A percentile compares a stretch with the other conserved stretches of the same genome.
Evolutionary conservation across 2,888 invertebrate species (phyloP).

Genomic region (Frankliniella intonsa): DNA sequence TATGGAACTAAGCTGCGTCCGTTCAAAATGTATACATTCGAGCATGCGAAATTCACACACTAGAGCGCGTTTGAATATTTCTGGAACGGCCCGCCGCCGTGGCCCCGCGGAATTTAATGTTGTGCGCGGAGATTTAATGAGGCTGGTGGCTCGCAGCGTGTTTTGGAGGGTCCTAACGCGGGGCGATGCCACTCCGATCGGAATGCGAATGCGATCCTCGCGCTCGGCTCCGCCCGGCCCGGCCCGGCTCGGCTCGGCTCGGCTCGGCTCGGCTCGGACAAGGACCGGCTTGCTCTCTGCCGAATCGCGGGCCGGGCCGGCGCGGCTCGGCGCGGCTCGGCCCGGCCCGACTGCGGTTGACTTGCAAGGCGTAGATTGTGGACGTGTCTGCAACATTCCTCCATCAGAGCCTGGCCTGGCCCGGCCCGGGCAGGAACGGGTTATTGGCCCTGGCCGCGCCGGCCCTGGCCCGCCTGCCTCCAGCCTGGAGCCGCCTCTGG

Average conservation of each 20-base stretch:
- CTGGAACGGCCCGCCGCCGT: too few relatives aligned
- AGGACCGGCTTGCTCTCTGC: not conserved
- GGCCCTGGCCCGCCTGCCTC: not conserved
- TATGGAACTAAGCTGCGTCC: too few relatives aligned
- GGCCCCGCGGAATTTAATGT: too few relatives aligned
- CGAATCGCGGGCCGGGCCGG: not conserved
- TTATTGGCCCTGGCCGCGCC: not conserved
- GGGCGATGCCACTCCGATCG: not conserved
- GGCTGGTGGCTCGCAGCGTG: too few relatives aligned
- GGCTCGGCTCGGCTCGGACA: not conserved
- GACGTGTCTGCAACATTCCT: conserved; percentile 21
- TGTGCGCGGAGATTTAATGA: too few relatives aligned
- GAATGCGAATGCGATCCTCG: not conserved
- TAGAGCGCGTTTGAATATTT: too few relatives aligned
- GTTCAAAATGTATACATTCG: too few relatives aligned
- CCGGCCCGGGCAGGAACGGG: not conserved
- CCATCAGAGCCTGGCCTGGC: not conserved
- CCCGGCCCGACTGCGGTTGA: conserved; percentile 4
- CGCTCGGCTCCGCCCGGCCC: not conserved
- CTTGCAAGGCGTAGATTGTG: conserved; percentile 22
- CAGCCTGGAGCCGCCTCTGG: not conserved
- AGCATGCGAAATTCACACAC: too few relatives aligned
- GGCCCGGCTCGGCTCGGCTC: not conserved
- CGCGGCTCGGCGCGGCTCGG: not conserved
- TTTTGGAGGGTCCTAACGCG: not conserved